phyloP scores from a whole-genome alignment of 2,113 vertebrate genomes.

The Ia io region DNA sequence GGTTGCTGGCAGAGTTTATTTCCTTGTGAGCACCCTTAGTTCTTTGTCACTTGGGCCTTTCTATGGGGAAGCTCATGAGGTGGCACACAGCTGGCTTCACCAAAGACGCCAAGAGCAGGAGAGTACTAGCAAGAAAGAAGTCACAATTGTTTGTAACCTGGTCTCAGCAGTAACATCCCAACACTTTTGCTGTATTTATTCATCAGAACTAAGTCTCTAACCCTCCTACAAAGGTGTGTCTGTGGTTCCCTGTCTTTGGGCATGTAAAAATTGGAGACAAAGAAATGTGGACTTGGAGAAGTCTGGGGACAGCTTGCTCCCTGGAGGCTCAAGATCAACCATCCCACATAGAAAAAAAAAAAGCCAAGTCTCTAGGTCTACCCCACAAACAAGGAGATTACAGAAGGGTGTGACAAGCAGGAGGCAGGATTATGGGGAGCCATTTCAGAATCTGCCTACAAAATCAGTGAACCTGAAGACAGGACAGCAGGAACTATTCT shows the following conservation, averaged over 20 bases:
- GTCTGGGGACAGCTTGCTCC: not conserved
- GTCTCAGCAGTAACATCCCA: not conserved
- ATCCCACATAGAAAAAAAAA: not conserved
- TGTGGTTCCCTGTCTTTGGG: not conserved
- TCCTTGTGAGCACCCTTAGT: not conserved
- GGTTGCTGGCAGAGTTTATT: not conserved
- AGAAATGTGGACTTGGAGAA: not conserved
- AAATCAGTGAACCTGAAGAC: not conserved
- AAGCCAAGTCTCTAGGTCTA: not conserved
- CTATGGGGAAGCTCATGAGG: not conserved
- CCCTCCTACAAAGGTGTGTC: not conserved
- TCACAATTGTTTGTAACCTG: not conserved
- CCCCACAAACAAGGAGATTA: not conserved
- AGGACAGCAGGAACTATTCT: not conserved
- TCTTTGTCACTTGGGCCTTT: not conserved
- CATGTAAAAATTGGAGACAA: not conserved
- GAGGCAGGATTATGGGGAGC: not conserved
- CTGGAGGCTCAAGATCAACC: not conserved
- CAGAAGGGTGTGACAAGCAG: not conserved
- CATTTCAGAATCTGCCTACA: not conserved
- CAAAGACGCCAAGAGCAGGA: not conserved
- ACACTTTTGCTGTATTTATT: not conserved
- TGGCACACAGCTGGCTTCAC: not conserved
- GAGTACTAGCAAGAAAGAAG: not conserved
- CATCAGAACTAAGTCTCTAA: not conserved